Conservation (phyloP, 2,797 vertebrate species). For the Aldrovandia affinis region DNA sequence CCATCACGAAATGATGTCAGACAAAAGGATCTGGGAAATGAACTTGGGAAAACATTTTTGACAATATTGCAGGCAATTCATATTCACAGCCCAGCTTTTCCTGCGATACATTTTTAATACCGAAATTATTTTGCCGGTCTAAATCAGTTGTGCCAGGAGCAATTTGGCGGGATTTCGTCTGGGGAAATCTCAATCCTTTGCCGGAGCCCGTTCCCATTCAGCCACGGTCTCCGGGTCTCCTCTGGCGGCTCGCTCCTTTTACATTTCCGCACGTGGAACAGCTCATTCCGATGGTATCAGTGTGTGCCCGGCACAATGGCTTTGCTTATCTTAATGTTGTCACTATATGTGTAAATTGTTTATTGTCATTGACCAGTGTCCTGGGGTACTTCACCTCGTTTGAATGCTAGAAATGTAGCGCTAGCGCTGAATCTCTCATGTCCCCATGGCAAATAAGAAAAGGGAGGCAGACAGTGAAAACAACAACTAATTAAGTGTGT, state of each 20-base stretch:
- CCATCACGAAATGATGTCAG: background rate
- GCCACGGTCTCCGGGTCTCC: background rate
- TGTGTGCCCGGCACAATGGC: too few species aligned
- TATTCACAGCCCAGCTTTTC: background rate
- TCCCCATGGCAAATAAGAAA: background rate
- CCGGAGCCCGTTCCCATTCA: slow-evolving; percentile 13
- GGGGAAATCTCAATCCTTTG: slow-evolving; percentile 14
- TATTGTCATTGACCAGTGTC: too few species aligned
- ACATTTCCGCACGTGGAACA: background rate
- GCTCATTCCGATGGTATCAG: background rate
- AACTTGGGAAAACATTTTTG: background rate
- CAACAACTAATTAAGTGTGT: slow-evolving; percentile 36
- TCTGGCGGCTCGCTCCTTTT: background rate
- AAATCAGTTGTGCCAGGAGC: slow-evolving; percentile 10
- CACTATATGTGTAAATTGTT: background rate
- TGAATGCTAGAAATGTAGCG: background rate
- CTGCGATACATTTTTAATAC: slow-evolving; percentile 26
- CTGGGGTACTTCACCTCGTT: background rate
- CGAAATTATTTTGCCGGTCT: slow-evolving; percentile 24
- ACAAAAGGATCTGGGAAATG: background rate
- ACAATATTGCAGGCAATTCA: background rate
- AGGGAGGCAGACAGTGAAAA: slow-evolving; percentile 26
- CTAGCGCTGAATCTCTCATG: background rate
- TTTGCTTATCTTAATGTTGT: background rate
- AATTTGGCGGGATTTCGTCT: background rate